Percentiles rank a stretch among this genome's conserved stretches.
Conservation (phyloP, 2,113 vertebrate genomes). For the Antigone vipio region DNA sequence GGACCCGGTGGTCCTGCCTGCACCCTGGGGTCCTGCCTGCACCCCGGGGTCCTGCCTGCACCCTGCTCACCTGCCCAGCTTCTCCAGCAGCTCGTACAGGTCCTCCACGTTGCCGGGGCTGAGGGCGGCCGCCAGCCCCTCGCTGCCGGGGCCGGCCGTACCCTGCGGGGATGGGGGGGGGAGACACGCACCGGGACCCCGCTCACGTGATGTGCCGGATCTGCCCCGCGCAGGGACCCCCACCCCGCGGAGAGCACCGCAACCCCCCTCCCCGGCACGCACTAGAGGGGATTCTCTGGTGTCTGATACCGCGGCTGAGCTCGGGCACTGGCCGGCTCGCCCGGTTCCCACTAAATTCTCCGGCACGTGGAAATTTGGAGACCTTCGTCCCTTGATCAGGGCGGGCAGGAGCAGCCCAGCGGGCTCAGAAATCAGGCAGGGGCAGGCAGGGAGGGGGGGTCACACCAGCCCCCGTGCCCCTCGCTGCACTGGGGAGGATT, state of each 20-base stretch:
- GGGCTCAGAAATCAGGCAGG: neutral
- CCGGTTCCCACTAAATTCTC: neutral
- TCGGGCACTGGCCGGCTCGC: neutral
- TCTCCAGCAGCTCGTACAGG: conserved; percentile 81
- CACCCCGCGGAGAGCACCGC: too few species aligned
- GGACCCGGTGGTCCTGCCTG: too few species aligned
- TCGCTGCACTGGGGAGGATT: accelerated
- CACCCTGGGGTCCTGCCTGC: too few species aligned
- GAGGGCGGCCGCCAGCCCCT: neutral
- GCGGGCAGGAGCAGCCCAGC: neutral
- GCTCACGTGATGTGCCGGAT: neutral
- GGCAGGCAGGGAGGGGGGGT: neutral
- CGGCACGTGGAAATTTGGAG: accelerated
- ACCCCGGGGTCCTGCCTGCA: neutral
- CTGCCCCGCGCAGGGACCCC: neutral
- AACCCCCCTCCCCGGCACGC: too few species aligned
- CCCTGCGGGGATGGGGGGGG: neutral
- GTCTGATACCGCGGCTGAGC: neutral
- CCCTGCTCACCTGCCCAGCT: conserved; percentile 78
- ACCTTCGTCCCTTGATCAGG: neutral
- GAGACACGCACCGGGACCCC: too few species aligned
- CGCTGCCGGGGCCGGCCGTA: neutral
- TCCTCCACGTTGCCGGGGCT: conserved; percentile 79
- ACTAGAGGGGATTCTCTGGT: accelerated
- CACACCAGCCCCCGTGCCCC: neutral